Evolutionary conservation across 2,113 vertebrate genomes (phyloP).

Genomic region (Chaetorhynchus papuensis): DNA sequence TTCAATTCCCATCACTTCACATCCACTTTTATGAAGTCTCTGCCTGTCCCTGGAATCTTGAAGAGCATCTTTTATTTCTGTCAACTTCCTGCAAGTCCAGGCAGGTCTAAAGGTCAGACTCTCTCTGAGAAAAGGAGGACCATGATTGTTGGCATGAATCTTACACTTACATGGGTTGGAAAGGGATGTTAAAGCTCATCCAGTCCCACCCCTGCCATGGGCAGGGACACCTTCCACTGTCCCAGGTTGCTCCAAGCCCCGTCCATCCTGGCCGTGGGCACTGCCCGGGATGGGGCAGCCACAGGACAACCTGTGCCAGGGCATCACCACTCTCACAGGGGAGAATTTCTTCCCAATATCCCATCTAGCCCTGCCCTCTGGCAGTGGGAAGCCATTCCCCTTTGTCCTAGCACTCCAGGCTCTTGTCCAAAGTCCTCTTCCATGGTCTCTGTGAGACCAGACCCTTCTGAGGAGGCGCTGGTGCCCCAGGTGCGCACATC

Average conservation of each 20-base stretch:
- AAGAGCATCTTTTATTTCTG: not conserved
- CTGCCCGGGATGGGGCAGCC: not conserved
- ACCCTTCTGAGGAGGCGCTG: not conserved
- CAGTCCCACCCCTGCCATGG: not conserved
- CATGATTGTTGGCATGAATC: not conserved
- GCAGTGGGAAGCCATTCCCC: not conserved
- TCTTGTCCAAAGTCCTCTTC: not conserved
- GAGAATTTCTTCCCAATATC: not conserved
- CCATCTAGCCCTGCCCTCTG: not conserved
- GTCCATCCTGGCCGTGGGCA: rapidly evolving
- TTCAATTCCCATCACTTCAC: not conserved
- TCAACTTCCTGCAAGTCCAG: not conserved
- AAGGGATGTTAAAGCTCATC: not conserved
- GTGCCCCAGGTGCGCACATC: not conserved
- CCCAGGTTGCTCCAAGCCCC: rapidly evolving
- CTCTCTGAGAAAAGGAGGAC: not conserved
- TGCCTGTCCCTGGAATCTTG: not conserved
- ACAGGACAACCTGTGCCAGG: not conserved
- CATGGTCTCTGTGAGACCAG: not conserved
- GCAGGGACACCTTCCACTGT: rapidly evolving
- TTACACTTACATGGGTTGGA: not conserved
- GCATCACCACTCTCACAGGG: rapidly evolving
- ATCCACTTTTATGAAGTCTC: not conserved
- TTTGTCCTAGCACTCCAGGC: not conserved
- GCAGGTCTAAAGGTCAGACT: not conserved